Evolutionary conservation across 2,797 vertebrate genomes (phyloP).

Genomic region (Parauchenoglanis ngamensis): DNA sequence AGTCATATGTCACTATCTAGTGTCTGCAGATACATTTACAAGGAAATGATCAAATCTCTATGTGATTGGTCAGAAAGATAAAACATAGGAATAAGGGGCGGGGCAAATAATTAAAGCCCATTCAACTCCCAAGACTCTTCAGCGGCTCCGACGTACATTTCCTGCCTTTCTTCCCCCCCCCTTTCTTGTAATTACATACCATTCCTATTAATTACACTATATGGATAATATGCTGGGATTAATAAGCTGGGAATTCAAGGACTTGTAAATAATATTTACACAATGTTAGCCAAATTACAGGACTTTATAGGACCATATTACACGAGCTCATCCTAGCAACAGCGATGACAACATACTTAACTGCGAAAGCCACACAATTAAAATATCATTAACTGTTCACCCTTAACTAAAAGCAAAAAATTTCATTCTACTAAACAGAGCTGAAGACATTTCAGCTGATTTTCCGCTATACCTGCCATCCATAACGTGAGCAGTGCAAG

Average conservation of each 20-base stretch:
- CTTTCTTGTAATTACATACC: background rate
- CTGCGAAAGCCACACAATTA: background rate
- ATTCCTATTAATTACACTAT: background rate
- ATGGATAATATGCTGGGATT: background rate
- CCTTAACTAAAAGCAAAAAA: slow-evolving; percentile 6
- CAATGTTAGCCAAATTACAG: background rate
- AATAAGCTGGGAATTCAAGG: background rate
- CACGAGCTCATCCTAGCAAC: background rate
- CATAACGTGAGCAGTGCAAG: background rate
- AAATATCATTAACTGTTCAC: background rate
- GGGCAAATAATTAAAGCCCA: background rate
- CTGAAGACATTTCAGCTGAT: background rate
- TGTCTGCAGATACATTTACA: background rate
- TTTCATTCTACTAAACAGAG: background rate
- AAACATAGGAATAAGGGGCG: background rate
- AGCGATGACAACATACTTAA: background rate
- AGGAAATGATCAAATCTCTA: background rate
- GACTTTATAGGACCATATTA: background rate
- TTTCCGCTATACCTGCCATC: background rate
- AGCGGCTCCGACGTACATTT: background rate
- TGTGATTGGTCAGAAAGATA: background rate
- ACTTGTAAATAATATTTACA: background rate
- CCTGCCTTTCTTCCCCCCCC: background rate
- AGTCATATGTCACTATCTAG: background rate
- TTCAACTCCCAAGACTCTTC: background rate